Evolutionary conservation across 2,888 invertebrate genomes (phyloP), one percentile per base, ranked within the genome.

Genomic region (Cerastoderma edule): DNA sequence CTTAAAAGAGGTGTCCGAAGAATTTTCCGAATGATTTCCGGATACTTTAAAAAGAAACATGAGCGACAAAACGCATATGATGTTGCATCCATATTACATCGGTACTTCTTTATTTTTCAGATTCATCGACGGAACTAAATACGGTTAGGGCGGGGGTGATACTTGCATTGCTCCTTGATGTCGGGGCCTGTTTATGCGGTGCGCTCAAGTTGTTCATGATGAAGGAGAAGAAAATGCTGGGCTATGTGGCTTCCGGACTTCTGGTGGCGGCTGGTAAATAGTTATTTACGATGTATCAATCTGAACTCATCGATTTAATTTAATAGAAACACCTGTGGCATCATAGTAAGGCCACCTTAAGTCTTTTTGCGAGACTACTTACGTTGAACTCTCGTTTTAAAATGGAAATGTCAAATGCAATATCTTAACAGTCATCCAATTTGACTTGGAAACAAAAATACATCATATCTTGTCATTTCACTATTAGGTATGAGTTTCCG

Each of bases 121-220:
- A 1, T 8, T 28, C n/a, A 16, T 30, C 60, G 6, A 39, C 60
- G 16, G 60, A 60, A 10, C 39, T 60, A 4, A 35, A 39, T 5
- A 39, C 33, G 2, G 60, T 60, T 24, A 19, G 60, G 24, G 68
- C 68, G 0, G 60, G 57, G 68, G 30, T 68, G 13, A 1, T 68
- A 0, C 22, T 68, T 2, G 68, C 57, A 1, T 28, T 68, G 30
- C 6, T 68, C 0, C 57, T 68, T 24, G 32, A 30, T 22, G 32
- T 68, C 27, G 57, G 46, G 1, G 68, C 44, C 0, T 30, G 57
- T 19, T 32, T 68, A 0, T 35, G 54, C 22, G 68, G 68, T 10
- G 48, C 46, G 1, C 68, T 68, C 22, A 60, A 57, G 22, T 48
- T 68, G 57, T 68, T 68, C n/a, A 24, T 68, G 32, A 48, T 68